Base-by-base conservation (phyloP, 2,888 invertebrate genomes). In the Cancer borealis region DNA sequence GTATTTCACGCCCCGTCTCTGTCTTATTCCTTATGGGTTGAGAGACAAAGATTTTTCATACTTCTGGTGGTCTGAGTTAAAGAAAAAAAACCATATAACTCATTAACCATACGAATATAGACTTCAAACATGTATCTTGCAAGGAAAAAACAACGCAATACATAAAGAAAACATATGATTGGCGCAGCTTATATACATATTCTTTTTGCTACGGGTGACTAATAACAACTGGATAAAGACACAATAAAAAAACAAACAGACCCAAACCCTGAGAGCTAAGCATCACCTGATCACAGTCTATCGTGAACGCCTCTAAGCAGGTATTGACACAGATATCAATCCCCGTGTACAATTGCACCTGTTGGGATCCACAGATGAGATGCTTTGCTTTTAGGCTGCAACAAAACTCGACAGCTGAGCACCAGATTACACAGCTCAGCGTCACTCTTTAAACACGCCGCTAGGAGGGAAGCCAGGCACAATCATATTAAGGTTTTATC, bases 401-500 rank as follows among this genome's bases (percentile, higher is more conserved):
- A 30, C 84, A 84, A 84, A 84, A 84, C 39, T 39, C 39, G 3
- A 2, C 84, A 39, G 39, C 14, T 84, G 39, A 84, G 84, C 84
- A 39, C 84, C 39, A 84, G 84, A 84, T 84, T 84, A 84, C 84
- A 3, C 84, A 39, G 84, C 84, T 84, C 84, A 84, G 14, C 39
- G 30, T 84, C 84, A 84, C 84, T 84, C 84, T 84, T 84, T 84
- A 39, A 84, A 84, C 84, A 84, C 84, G 84, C 84, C 30, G 39
- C 39, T 39, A 39, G 84, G 39, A 39, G 39, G 30, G 39, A 84
- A 17, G 39, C 17, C 10, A 30, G 39, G 39, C 84, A 84, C 84
- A 84, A 84, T 39, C 84, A 84, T 84, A 84, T 84, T 84, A 84
- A 84, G 39, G 84, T 84, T 84, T 84, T 84, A 84, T 5, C 84